Conservation (phyloP, 2,797 vertebrate species). For the Acestrorhynchus altus region DNA sequence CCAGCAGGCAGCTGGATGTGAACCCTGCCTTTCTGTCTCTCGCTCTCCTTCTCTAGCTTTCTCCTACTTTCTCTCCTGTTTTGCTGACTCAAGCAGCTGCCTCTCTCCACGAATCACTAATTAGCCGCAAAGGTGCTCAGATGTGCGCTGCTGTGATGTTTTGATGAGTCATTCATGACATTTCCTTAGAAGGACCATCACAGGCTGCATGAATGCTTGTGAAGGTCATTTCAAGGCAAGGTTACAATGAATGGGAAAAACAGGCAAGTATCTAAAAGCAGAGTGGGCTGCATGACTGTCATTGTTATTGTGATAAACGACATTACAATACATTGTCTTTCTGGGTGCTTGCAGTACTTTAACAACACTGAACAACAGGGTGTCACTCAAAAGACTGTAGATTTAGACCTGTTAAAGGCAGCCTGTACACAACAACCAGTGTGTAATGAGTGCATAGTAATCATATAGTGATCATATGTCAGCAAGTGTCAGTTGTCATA, state of each 20-base stretch:
- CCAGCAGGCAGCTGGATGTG: slow-evolving; percentile 13
- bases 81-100: slow-evolving; percentile 67
- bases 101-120: slow-evolving; percentile 31
- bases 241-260: background rate
- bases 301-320: background rate
- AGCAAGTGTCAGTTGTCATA: too few species aligned
- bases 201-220: background rate
- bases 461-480: too few species aligned
- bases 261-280: background rate
- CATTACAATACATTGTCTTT: too few species aligned
- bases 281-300: too few species aligned
- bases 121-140: slow-evolving; percentile 31
- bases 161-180: slow-evolving; percentile 40
- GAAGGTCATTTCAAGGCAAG: background rate
- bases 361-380: too few species aligned
- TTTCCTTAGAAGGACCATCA: slow-evolving; percentile 23
- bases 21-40: background rate
- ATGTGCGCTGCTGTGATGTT: slow-evolving; percentile 3
- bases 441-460: too few species aligned
- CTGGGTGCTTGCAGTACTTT: too few species aligned
- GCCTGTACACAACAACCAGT: too few species aligned
- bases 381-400: too few species aligned
- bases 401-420: too few species aligned
- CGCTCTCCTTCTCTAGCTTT: slow-evolving; percentile 12
- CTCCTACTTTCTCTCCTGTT: slow-evolving; percentile 41